A percentile compares a stretch with the other conserved stretches of the same genome.
Evolutionary conservation across 1,140 invertebrate species (phyloP).

Genomic region (Caerostris extrusa): DNA sequence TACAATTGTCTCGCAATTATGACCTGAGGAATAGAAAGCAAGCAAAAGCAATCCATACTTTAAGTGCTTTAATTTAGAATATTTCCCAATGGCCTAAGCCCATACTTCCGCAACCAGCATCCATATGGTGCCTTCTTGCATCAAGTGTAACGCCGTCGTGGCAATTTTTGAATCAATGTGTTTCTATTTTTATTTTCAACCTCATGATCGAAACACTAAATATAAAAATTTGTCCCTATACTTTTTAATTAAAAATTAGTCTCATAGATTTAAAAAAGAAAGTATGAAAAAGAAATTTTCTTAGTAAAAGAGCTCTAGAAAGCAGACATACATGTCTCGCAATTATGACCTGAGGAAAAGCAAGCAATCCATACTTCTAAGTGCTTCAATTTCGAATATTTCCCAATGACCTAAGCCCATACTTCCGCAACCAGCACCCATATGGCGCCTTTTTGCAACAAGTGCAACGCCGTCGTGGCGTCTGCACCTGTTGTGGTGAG

Average conservation of each 20-base stretch:
- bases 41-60: neutral
- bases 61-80: neutral
- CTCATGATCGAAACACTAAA: neutral
- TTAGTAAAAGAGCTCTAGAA: neutral
- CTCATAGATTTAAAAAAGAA: too few relatives aligned
- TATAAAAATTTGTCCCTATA: neutral
- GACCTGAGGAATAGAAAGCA: neutral
- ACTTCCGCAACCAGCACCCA: constrained; percentile 7
- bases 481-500: constrained; percentile 5
- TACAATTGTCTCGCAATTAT: neutral
- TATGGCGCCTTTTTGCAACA: neutral
- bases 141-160: constrained; percentile 10
- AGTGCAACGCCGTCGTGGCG: constrained; percentile 22
- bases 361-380: neutral
- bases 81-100: neutral
- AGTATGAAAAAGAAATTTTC: too few relatives aligned
- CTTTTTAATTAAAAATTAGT: neutral
- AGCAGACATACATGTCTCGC: neutral
- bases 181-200: too few relatives aligned
- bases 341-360: neutral
- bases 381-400: neutral
- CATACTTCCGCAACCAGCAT: neutral
- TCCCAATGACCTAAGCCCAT: neutral
- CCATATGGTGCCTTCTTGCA: neutral
- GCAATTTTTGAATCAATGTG: too few relatives aligned